Conservation (phyloP, 2,888 invertebrate genomes). For the Mamestra brassicae region DNA sequence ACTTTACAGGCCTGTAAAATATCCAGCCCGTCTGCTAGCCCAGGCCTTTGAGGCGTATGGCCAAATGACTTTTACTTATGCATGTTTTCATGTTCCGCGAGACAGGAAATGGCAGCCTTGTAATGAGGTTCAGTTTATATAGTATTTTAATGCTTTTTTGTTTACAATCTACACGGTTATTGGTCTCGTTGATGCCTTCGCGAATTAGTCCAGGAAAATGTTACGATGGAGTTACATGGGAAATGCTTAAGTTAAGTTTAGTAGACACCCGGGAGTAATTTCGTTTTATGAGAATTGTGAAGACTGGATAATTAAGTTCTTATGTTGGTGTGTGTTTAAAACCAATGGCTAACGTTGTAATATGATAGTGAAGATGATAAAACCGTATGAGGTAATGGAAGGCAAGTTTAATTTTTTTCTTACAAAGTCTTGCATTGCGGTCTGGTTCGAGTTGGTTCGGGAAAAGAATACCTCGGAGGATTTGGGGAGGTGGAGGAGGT, state of each 20-base stretch:
- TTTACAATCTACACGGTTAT: neutral
- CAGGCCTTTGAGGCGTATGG: slow-evolving; percentile 43
- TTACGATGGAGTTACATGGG: neutral
- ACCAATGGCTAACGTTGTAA: neutral
- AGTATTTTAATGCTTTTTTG: slow-evolving; percentile 18
- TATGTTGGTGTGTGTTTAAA: neutral
- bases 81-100: slow-evolving; percentile 53
- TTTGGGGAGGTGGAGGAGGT: too few relatives aligned
- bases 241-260: neutral
- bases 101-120: slow-evolving; percentile 55
- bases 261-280: neutral
- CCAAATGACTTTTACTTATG: slow-evolving; percentile 50
- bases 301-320: neutral
- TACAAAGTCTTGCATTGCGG: neutral
- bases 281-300: neutral
- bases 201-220: neutral
- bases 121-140: slow-evolving; percentile 44
- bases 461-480: too few relatives aligned
- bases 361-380: neutral
- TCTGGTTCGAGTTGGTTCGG: too few relatives aligned
- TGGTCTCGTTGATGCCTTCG: neutral
- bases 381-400: neutral
- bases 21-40: slow-evolving; percentile 47
- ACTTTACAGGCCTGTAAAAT: slow-evolving; percentile 66
- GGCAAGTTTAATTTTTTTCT: neutral